Base-by-base conservation (phyloP, 2,113 vertebrate genomes). In the Hiodon tergisus region DNA sequence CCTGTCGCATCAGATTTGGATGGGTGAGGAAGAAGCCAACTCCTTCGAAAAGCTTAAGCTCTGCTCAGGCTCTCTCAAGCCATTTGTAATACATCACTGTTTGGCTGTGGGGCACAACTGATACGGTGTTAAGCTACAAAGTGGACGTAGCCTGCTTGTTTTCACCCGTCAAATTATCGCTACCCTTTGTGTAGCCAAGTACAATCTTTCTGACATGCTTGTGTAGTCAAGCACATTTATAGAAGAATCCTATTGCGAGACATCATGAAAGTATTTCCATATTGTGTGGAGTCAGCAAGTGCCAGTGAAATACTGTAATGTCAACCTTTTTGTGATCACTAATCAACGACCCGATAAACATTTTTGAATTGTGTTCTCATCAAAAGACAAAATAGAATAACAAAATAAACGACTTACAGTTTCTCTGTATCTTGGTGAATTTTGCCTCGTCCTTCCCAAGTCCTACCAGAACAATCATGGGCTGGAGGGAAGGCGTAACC, bases 391-490 rank as follows among this genome's bases (percentile, higher is more conserved):
- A 74, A 77, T 73, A n/a, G 67, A 0, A 51, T 11, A 31, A 52
- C 10, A 68, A 62, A 10, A 60, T 61, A n/a, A n/a, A 48, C 74
- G 69, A 77, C 95, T 95, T 87, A 99, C 97, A 94, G 54, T 89
- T 93, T 79, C 58, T 88, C 16, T 86, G 89, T 73, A 96, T 90
- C 83, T 86, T 92, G 77, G 89, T 8, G 0, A 72, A 83, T 79
- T 89, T 87, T 57, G 88, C 88, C 77, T 93, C 94, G 4, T 92
- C 90, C 81, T 93, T 91, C 52, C 89, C 83, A 71, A 86, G 67
- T 6, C 94, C 95, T 6, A 95, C 78, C 76, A 93, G 87, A 77
- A 95, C 14, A 7, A 89, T 67, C 76, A 82, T 0, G 0, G 94
- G 93, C 73, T 88, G 85, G 53, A 97, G 87, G 2, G 2, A 76